Percentiles rank a stretch among this genome's conserved stretches.
phyloP scores from a whole-genome alignment of 2,797 vertebrate genomes.

The Pangasius mekongensis region DNA sequence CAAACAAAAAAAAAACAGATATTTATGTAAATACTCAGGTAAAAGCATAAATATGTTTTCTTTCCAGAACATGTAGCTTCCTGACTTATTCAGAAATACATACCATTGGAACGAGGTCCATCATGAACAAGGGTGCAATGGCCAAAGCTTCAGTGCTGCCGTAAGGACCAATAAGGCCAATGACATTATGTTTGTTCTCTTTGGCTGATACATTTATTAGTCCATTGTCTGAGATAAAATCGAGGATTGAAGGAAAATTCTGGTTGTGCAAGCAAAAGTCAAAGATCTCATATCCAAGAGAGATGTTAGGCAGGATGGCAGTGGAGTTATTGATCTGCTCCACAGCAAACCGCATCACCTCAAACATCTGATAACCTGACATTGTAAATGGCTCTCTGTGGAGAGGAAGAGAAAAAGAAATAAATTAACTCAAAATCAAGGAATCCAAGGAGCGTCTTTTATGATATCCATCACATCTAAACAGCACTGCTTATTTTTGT shows the following conservation, averaged over 20 bases:
- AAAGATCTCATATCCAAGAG: constrained; percentile 80
- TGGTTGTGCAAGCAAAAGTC: constrained; percentile 73
- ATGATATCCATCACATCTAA: not conserved
- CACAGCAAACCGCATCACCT: constrained; percentile 81
- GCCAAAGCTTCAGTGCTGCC: constrained; percentile 63
- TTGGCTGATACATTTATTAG: constrained; percentile 52
- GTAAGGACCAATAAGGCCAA: constrained; percentile 67
- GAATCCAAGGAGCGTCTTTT: not conserved
- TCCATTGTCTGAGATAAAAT: constrained; percentile 64
- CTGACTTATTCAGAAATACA: constrained; percentile 4
- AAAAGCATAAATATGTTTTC: not conserved
- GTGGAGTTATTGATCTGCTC: constrained; percentile 82
- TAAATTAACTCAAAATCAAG: not conserved
- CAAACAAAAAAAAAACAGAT: not conserved
- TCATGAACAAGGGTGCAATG: constrained; percentile 68
- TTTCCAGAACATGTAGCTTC: not conserved
- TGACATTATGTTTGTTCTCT: constrained; percentile 57
- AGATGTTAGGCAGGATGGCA: constrained; percentile 74
- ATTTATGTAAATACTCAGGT: not conserved
- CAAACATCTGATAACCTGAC: constrained; percentile 74
- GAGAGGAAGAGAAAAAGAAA: not conserved
- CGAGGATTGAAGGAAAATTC: constrained; percentile 64
- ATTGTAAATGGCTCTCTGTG: constrained; percentile 62
- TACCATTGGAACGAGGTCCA: constrained; percentile 72
- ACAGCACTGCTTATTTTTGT: not conserved